Conservation (phyloP, 2,797 vertebrate species). For the Clamator glandarius region DNA sequence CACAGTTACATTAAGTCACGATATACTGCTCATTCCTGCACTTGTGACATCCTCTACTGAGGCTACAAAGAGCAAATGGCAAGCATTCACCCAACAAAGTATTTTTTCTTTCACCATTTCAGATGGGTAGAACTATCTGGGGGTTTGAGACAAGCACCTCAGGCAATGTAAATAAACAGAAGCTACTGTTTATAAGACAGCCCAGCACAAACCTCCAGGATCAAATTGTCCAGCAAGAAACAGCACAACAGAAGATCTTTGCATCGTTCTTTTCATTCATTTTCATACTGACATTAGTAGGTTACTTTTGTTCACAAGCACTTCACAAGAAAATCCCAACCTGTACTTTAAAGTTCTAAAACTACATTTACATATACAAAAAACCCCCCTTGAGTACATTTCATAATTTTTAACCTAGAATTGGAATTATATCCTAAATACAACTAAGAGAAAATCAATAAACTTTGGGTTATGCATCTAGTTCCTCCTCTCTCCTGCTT, state of each 20-base stretch:
- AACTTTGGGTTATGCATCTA: neutral
- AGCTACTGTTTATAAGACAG: neutral
- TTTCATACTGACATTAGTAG: neutral
- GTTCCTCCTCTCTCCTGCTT: neutral
- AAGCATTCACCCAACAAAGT: neutral
- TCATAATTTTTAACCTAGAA: neutral
- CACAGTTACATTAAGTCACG: neutral
- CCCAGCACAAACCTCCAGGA: neutral
- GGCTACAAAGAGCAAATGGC: neutral
- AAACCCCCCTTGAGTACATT: fast-evolving
- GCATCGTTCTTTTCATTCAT: neutral
- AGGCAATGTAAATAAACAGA: neutral
- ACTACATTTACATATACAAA: neutral
- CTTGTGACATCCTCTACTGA: neutral
- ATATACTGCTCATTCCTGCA: neutral
- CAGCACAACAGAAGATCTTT: neutral
- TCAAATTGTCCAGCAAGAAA: neutral
- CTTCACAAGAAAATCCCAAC: neutral
- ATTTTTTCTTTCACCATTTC: neutral
- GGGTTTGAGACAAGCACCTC: neutral
- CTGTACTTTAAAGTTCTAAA: neutral
- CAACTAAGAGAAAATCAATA: too few species aligned
- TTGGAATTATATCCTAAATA: neutral
- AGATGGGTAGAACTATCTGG: neutral
- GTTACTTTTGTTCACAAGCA: neutral